A percentile compares a stretch with the other conserved stretches of the same genome.
phyloP scores from a whole-genome alignment of 2,888 invertebrate species.

The Lasiommata megera region DNA sequence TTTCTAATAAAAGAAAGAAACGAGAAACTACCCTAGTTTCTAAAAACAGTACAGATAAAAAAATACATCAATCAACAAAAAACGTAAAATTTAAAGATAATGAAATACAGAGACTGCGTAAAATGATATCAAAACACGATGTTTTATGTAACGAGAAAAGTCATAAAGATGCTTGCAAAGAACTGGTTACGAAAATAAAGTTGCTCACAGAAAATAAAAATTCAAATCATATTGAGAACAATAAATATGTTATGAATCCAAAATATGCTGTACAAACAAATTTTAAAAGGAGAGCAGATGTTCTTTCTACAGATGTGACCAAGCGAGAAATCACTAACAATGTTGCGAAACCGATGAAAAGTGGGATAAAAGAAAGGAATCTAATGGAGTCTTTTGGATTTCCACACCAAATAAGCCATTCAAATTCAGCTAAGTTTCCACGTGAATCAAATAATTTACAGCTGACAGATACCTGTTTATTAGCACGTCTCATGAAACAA shows the following conservation, averaged over 20 bases:
- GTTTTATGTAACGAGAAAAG: slow-evolving; percentile 51
- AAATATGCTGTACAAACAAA: background rate
- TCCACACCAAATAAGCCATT: slow-evolving; percentile 25
- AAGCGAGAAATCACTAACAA: slow-evolving; percentile 45
- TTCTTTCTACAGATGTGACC: slow-evolving; percentile 37
- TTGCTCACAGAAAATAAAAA: slow-evolving; percentile 37
- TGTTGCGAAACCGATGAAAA: slow-evolving; percentile 35
- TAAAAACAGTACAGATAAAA: slow-evolving; percentile 1
- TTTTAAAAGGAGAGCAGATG: slow-evolving; percentile 16
- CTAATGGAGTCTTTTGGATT: slow-evolving; percentile 27
- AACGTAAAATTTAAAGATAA: slow-evolving; percentile 44
- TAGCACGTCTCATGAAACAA: slow-evolving; percentile 56
- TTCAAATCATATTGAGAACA: slow-evolving; percentile 21
- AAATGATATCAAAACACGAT: slow-evolving; percentile 57
- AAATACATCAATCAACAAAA: slow-evolving; percentile 1
- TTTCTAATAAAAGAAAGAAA: slow-evolving; percentile 47
- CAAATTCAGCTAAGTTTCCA: slow-evolving; percentile 29
- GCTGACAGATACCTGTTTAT: slow-evolving; percentile 52
- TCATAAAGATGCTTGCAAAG: slow-evolving; percentile 54
- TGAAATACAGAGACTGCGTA: slow-evolving; percentile 50
- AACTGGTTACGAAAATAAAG: slow-evolving; percentile 54
- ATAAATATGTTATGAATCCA: slow-evolving; percentile 21
- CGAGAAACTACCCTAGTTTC: slow-evolving; percentile 19
- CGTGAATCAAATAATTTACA: slow-evolving; percentile 33
- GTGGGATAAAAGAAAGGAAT: slow-evolving; percentile 32